phyloP scores from a whole-genome alignment of 2,888 invertebrate genomes.

The Arge pagana region DNA sequence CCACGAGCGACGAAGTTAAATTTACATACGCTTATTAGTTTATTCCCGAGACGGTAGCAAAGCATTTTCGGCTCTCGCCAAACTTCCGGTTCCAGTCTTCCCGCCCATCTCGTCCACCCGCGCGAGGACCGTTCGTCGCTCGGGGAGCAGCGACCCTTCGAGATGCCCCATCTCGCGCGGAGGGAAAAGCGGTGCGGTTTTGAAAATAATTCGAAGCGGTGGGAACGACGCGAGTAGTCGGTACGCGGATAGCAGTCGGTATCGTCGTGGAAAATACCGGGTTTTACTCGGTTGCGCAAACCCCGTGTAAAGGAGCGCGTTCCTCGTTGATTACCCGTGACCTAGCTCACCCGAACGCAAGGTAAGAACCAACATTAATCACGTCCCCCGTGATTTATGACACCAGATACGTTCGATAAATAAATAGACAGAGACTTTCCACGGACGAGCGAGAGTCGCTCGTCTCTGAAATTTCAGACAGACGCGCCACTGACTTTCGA shows the following conservation, averaged over 20 bases:
- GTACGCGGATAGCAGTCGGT: too few relatives aligned
- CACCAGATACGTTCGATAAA: conserved; percentile 10
- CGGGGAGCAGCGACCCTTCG: neutral
- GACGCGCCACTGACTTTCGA: too few relatives aligned
- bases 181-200: neutral
- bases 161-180: neutral
- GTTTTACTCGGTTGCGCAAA: neutral
- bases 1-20: conserved; percentile 8
- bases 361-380: conserved; percentile 12
- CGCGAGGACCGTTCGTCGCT: neutral
- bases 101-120: neutral
- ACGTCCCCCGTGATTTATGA: conserved; percentile 9
- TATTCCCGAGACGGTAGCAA: conserved; percentile 7
- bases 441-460: too few relatives aligned
- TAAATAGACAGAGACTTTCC: conserved; percentile 16
- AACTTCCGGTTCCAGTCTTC: neutral
- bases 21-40: conserved; percentile 18
- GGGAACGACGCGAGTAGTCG: too few relatives aligned
- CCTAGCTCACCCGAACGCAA: conserved; percentile 8
- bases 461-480: too few relatives aligned
- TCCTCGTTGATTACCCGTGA: conserved; percentile 14
- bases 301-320: neutral
- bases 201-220: too few relatives aligned
- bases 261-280: neutral
- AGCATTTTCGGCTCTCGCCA: conserved; percentile 6